These are phyloP conservation scores for Amblyjoppa fuscipennis DNA, from an alignment of 2,888 invertebrate genomes.

Conservation along the genomic window DNA sequence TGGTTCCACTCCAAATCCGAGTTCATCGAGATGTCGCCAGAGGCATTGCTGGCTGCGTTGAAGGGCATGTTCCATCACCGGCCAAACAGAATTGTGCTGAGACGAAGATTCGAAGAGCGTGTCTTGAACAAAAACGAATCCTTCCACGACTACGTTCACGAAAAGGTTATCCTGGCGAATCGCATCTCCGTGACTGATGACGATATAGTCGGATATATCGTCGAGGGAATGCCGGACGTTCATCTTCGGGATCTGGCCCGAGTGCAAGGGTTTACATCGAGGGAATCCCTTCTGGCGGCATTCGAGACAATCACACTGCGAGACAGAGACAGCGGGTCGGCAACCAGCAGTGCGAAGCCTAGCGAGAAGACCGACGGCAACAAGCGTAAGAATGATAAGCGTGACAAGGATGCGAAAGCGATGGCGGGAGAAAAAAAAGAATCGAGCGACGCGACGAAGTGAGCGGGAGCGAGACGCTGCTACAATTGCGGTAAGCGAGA, in stretches of 20 bases:
- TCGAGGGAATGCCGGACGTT: slow-evolving; percentile 58
- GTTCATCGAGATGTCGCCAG: slow-evolving; percentile 37
- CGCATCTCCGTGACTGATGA: slow-evolving; percentile 49
- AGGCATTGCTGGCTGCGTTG: slow-evolving; percentile 11
- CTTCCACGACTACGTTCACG: slow-evolving; percentile 64
- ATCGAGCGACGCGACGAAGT: background rate
- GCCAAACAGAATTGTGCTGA: slow-evolving; percentile 14
- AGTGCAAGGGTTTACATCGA: slow-evolving; percentile 49
- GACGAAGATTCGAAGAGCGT: slow-evolving; percentile 48
- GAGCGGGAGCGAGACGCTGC: slow-evolving; percentile 9
- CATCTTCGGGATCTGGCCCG: slow-evolving; percentile 42
- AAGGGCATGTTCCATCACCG: slow-evolving; percentile 33
- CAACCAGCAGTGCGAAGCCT: background rate
- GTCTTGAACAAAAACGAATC: slow-evolving; percentile 37
- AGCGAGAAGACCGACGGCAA: slow-evolving; percentile 1
- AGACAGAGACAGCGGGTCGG: background rate
- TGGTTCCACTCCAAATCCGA: slow-evolving; percentile 58
- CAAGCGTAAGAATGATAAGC: slow-evolving; percentile 13
- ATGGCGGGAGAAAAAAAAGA: background rate
- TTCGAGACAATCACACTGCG: slow-evolving; percentile 20
- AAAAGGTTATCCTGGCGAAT: slow-evolving; percentile 60
- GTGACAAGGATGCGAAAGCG: slow-evolving; percentile 21
- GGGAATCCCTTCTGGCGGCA: slow-evolving; percentile 36
- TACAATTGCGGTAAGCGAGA: slow-evolving; percentile 41
- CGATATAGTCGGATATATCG: slow-evolving; percentile 44